Conservation (phyloP, 2,797 vertebrate species). For the Cirrhinus molitorella region DNA sequence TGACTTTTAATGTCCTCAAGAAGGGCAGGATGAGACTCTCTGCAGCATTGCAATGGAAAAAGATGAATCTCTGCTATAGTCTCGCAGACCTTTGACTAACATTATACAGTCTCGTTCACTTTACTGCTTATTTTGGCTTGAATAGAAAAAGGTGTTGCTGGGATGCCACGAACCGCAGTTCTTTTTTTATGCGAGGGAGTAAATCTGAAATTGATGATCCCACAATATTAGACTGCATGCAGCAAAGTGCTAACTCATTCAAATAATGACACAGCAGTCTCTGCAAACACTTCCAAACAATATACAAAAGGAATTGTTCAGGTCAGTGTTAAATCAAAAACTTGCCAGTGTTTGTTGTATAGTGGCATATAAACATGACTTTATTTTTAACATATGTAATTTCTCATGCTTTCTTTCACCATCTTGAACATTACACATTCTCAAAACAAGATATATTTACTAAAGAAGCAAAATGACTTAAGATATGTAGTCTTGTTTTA, state of each 20-base stretch:
- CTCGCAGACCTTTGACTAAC: background rate
- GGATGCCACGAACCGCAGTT: background rate
- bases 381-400: background rate
- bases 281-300: background rate
- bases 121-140: background rate
- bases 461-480: background rate
- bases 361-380: background rate
- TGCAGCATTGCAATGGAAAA: background rate
- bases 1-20: slow-evolving; percentile 30
- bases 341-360: background rate
- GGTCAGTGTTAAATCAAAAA: background rate
- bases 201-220: slow-evolving; percentile 1
- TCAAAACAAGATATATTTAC: background rate
- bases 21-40: slow-evolving; percentile 17
- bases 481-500: background rate
- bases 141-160: background rate
- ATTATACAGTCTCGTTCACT: background rate
- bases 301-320: background rate
- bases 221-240: background rate
- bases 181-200: background rate
- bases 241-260: background rate
- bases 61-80: background rate
- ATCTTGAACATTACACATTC: background rate
- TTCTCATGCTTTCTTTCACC: background rate
- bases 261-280: slow-evolving; percentile 7